Percentiles rank a stretch among this genome's conserved stretches.
These are phyloP conservation scores for Oncopeltus fasciatus DNA, from an alignment of 1,140 invertebrate genomes.

Conservation along the genomic window DNA sequence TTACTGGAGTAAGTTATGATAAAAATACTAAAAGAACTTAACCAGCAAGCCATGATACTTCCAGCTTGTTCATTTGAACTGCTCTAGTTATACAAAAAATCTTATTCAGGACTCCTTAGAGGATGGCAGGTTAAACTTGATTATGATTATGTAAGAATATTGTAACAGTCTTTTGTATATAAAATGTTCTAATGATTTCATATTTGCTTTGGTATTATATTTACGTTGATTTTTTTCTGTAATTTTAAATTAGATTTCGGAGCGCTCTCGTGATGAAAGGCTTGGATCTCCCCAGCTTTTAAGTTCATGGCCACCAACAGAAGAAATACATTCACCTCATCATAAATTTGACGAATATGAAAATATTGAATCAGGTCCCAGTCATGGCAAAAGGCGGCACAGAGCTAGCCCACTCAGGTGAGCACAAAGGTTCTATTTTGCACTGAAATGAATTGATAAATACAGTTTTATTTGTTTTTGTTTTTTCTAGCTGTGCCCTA, in stretches of 20 bases:
- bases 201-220: not conserved
- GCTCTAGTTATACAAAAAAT: not conserved
- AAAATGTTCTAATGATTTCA: not conserved
- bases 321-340: slow-evolving; percentile 38
- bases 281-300: slow-evolving; percentile 32
- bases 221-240: not conserved
- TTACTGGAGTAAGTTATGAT: too few species aligned
- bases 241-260: slow-evolving; percentile 15
- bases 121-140: not conserved
- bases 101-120: not conserved
- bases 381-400: slow-evolving; percentile 43
- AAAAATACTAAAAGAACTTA: too few species aligned
- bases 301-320: slow-evolving; percentile 20
- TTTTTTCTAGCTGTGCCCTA: too few species aligned
- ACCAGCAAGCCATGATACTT: not conserved
- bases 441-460: too few species aligned
- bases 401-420: slow-evolving; percentile 40
- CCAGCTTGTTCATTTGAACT: not conserved
- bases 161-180: not conserved
- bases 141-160: not conserved
- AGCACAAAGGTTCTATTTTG: too few species aligned
- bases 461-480: too few species aligned
- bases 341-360: slow-evolving; percentile 21
- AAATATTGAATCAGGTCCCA: slow-evolving; percentile 31
- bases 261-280: slow-evolving; percentile 26